Evolutionary conservation across 2,113 vertebrate genomes (phyloP), one percentile per base, ranked within the genome.

Genomic region (Trematocara zebra): DNA sequence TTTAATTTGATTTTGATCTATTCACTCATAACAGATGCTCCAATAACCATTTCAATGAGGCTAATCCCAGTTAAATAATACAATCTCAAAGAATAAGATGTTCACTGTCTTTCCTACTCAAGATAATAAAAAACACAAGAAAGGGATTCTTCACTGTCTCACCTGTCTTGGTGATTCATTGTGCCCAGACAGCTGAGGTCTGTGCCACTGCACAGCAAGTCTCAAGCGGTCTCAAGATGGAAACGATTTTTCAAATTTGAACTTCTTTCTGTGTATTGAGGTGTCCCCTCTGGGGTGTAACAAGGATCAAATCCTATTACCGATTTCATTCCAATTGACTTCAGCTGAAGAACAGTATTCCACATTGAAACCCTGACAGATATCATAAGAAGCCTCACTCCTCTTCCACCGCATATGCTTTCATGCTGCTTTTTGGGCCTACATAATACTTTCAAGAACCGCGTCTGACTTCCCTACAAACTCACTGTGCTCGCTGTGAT

Each of bases 321-420:
- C 69, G 81, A 89, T 90, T 89, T 84, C 49, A 78, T 92, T 95
- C 85, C 86, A 91, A 53, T 69, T 85, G 86, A 93, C 88, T 94
- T 89, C 82, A 85, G 67, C 86, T 87, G 80, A 56, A 82, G 59
- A 92, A 44, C 83, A 91, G 47, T 54, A 81, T 79, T 88, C 84
- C 69, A 89, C 23, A 74, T 56, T 3, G 26, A 87, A 83, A 79
- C 57, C 54, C 28, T 81, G 89, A 89, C 85, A 87, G 59, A 87
- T 81, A 86, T 59, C 40, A 82, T 84, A 88, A 84, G 89, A 82
- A 28, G 15, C 49, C 87, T 74, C 42, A 8, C 42, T 74, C 80
- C 64, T 64, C 69, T 49, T 83, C 42, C 56, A 9, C 54, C 56
- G 12, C 31, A 67, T 80, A 78, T 78, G 85, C 47, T 61, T 83